These are phyloP conservation scores for Rhagium mordax DNA, from an alignment of 2,888 invertebrate species.

Conservation along the genomic window DNA sequence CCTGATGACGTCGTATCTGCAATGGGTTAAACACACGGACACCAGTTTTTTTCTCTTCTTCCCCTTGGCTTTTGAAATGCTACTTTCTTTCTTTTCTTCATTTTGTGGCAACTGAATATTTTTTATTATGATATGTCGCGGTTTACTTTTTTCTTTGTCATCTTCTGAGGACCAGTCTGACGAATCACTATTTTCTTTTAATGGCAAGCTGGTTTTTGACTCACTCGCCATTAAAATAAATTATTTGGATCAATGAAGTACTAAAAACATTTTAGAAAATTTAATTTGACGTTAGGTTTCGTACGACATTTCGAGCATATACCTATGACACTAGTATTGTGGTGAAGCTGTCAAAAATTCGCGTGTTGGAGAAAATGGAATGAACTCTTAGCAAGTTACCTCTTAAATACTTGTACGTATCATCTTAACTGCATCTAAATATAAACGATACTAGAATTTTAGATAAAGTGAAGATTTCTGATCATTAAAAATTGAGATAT, in stretches of 20 bases:
- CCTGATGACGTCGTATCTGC: slow-evolving; percentile 83
- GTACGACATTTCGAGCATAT: slow-evolving; percentile 8
- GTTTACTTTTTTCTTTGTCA: slow-evolving; percentile 44
- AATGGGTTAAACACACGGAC: slow-evolving; percentile 79
- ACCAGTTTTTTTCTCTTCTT: slow-evolving; percentile 62
- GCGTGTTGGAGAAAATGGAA: not conserved
- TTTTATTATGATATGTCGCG: slow-evolving; percentile 32
- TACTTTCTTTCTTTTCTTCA: slow-evolving; percentile 35
- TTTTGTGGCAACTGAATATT: slow-evolving; percentile 2
- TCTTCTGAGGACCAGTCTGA: slow-evolving; percentile 58
- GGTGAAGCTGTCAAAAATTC: not conserved
- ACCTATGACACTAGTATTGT: not conserved
- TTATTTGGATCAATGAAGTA: slow-evolving; percentile 20
- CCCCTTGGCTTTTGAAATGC: slow-evolving; percentile 32
- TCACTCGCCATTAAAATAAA: slow-evolving; percentile 57
- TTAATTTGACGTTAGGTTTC: slow-evolving; percentile 19
- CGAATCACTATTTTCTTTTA: slow-evolving; percentile 55
- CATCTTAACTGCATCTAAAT: not conserved
- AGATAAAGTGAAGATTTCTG: not conserved
- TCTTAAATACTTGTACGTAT: not conserved
- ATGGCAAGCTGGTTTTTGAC: slow-evolving; percentile 54
- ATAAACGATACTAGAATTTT: not conserved
- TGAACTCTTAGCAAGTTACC: not conserved
- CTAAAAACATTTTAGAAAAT: slow-evolving; percentile 28
- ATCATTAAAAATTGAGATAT: not conserved